These are phyloP conservation scores for Pelobates fuscus DNA, from an alignment of 2,113 vertebrate species.

Conservation along the genomic window DNA sequence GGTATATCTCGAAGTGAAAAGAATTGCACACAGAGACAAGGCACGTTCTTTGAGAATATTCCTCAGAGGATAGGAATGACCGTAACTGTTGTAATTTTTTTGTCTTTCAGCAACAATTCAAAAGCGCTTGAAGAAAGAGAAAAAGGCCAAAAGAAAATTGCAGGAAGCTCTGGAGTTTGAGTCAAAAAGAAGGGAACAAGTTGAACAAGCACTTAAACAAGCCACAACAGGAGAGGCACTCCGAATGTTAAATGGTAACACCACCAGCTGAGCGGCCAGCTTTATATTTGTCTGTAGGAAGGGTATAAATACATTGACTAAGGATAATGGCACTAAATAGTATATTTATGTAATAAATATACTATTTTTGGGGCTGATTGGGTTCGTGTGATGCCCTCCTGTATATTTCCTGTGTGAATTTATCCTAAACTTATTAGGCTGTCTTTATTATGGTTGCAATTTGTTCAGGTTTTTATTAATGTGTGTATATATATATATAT, in stretches of 20 bases:
- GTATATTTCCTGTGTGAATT: no score
- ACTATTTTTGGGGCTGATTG: no score
- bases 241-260: slow-evolving; percentile 79
- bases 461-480: no score
- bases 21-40: not conserved
- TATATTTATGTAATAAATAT: no score
- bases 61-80: slow-evolving; percentile 15
- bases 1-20: not conserved
- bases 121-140: slow-evolving; percentile 89
- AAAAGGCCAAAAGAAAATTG: slow-evolving; percentile 90
- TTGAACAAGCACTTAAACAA: slow-evolving; percentile 84
- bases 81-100: slow-evolving; percentile 35
- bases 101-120: slow-evolving; percentile 79
- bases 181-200: slow-evolving; percentile 84
- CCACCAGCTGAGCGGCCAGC: slow-evolving; percentile 5
- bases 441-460: no score
- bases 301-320: no score
- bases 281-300: no score
- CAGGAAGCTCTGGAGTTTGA: slow-evolving; percentile 89
- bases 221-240: slow-evolving; percentile 75
- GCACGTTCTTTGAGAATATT: slow-evolving; percentile 21
- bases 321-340: no score
- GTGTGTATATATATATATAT: no score
- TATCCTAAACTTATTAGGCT: no score
- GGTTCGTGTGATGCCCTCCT: no score